Percentiles rank a stretch among this genome's conserved stretches.
Conservation (phyloP, 2,113 vertebrate species). For the Arothron firmamentum region DNA sequence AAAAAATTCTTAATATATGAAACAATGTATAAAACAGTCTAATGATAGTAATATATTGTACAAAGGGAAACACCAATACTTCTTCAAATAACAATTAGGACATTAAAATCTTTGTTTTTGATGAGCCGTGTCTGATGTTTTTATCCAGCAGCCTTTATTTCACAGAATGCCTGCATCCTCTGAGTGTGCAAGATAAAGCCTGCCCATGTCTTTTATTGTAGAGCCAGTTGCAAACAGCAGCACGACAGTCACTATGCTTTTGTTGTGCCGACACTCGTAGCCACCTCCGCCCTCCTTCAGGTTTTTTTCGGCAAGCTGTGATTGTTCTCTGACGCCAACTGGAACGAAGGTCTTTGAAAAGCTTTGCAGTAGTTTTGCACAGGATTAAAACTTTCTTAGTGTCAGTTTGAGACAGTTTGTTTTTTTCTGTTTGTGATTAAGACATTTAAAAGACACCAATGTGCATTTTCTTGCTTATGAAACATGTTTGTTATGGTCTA, state of each 20-base stretch:
- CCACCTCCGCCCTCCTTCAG: conserved; percentile 34
- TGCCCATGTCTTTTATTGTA: conserved; percentile 9
- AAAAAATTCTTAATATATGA: conserved; percentile 63
- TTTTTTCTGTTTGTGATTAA: not conserved
- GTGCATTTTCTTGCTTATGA: no score
- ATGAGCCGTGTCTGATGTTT: not conserved
- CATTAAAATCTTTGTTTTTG: conserved; percentile 73
- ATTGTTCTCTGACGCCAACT: conserved; percentile 44
- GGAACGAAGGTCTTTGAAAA: conserved; percentile 21
- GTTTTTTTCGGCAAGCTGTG: conserved; percentile 18
- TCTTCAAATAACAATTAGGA: conserved; percentile 62
- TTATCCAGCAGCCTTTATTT: not conserved
- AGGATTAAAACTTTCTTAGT: conserved; percentile 15
- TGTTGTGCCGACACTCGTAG: conserved; percentile 37
- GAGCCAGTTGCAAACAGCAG: conserved; percentile 11
- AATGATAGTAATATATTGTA: conserved; percentile 75
- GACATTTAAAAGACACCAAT: not conserved
- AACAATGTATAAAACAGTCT: conserved; percentile 70
- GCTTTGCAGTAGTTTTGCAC: conserved; percentile 32
- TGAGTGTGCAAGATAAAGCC: not conserved
- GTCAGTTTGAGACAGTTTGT: conserved; percentile 10
- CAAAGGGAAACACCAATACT: conserved; percentile 50
- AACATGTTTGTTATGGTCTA: no score
- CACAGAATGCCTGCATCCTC: not conserved
- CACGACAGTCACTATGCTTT: conserved; percentile 26